Evolutionary conservation across 2,113 vertebrate species (phyloP), one percentile per base, ranked within the genome.

Genomic region (Platanista minor): DNA sequence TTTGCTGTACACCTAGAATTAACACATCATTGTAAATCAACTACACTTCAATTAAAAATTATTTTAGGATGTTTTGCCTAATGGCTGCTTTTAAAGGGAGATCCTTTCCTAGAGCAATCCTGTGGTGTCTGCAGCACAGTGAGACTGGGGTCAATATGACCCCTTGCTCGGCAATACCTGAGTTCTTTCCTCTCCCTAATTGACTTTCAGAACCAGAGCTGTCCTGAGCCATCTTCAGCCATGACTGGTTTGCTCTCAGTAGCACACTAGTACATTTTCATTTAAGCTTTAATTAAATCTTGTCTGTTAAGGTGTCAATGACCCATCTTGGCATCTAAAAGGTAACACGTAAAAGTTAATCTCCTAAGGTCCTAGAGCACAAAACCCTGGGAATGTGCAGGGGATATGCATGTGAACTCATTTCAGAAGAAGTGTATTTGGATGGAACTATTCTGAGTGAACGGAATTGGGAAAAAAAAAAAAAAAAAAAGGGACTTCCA

Each of bases 211-310:
- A 94, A 49, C 75, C 52, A 5, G n/a, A 10, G 54, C 41, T 1
- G 1, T 36, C 67, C 87, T 18, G 52, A 85, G 54, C 83, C 31
- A 57, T 49, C 80, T 77, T 77, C 31, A 14, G 14, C 5, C 41
- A 59, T 41, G 77, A 61, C 18, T 52, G n/a, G 11, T 41, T 71
- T 86, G 49, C 71, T 74, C 74, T 85, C 39, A 7, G 54, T 87
- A 29, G 52, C 87, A 93, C 23, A 46, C 0, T 87, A 67, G 62
- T 62, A 62, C 20, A n/a, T 84, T 94, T 71, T 96, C 57, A 31
- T 91, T 92, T 95, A 92, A 71, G 29, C 78, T 94, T 86, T 96
- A 96, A 97, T 96, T 97, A 96, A 96, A 83, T 93, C 66, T 54
- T 66, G 12, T 88, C 90, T 89, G 41, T 46, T 87, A 92, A 91